Evolutionary conservation across 2,888 invertebrate species (phyloP).

Genomic region (Eupithecia subumbrata): DNA sequence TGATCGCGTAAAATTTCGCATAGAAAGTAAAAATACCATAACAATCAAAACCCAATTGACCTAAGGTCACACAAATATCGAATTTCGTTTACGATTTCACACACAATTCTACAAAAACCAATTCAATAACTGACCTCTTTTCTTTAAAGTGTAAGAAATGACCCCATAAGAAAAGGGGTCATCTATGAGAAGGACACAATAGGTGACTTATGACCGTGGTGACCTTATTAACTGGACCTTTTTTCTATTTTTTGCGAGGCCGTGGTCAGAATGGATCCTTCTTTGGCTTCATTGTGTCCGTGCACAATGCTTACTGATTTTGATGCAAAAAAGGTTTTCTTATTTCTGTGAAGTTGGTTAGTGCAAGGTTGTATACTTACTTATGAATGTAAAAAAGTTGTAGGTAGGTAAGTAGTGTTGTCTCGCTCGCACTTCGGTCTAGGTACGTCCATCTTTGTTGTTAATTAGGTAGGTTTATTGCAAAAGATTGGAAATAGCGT

Average conservation of each 20-base stretch:
- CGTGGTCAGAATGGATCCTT: conserved; percentile 68
- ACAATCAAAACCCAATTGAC: conserved; percentile 56
- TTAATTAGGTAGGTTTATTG: too few species aligned
- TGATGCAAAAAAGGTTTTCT: conserved; percentile 59
- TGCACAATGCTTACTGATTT: conserved; percentile 75
- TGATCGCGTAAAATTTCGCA: background rate
- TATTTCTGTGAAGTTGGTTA: conserved; percentile 1
- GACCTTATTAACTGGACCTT: conserved; percentile 46
- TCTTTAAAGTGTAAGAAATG: conserved; percentile 54
- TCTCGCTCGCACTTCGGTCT: too few species aligned
- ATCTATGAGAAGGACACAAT: conserved; percentile 21
- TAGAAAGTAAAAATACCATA: background rate
- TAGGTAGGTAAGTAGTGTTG: background rate
- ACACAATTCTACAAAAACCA: conserved; percentile 60
- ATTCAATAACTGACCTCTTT: conserved; percentile 69
- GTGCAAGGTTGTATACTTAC: background rate
- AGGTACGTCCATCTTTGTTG: too few species aligned
- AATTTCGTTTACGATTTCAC: conserved; percentile 64
- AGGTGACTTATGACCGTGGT: conserved; percentile 65
- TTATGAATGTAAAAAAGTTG: background rate
- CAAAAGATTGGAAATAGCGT: too few species aligned
- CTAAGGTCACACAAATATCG: conserved; percentile 76
- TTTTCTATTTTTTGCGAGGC: conserved; percentile 53
- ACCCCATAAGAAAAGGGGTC: conserved; percentile 53
- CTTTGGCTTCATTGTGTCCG: conserved; percentile 55